Percentiles rank a stretch among this genome's conserved stretches.
phyloP scores from a whole-genome alignment of 1,140 invertebrate genomes.

The Philotrypesis tridentata region DNA sequence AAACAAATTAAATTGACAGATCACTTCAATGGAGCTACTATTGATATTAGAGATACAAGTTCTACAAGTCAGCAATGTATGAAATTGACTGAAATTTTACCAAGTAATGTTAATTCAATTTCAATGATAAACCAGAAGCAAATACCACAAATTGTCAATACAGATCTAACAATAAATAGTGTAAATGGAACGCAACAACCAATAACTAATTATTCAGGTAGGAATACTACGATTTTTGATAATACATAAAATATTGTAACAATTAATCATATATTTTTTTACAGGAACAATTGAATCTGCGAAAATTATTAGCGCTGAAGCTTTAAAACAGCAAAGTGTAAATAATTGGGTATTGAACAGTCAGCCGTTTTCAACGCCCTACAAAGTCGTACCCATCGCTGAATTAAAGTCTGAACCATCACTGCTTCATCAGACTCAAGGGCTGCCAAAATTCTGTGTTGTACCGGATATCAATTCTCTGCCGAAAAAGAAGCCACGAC shows the following conservation, averaged over 20 bases:
- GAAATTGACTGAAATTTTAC: constrained; percentile 2
- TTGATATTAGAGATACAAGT: constrained; percentile 30
- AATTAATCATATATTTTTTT: not conserved
- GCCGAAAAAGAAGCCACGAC: not conserved
- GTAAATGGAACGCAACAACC: not conserved
- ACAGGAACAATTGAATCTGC: not conserved
- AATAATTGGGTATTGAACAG: constrained; percentile 7
- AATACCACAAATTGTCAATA: not conserved
- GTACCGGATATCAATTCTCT: constrained; percentile 57
- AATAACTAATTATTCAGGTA: not conserved
- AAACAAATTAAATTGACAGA: constrained; percentile 46
- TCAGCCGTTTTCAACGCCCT: constrained; percentile 1
- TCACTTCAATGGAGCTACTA: constrained; percentile 44
- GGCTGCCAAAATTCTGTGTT: constrained; percentile 68
- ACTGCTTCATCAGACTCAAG: constrained; percentile 65
- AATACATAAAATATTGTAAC: not conserved
- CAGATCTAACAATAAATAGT: not conserved
- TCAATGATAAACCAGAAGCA: not conserved
- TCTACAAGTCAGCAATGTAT: not conserved
- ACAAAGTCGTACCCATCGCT: constrained; percentile 64
- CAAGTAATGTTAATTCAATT: not conserved
- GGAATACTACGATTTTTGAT: not conserved
- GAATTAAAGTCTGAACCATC: constrained; percentile 67
- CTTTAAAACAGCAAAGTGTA: not conserved
- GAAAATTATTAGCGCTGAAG: not conserved